Evolutionary conservation across 1,140 invertebrate genomes (phyloP), one percentile per base, ranked within the genome.

Genomic region (Cyclargus thomasi): DNA sequence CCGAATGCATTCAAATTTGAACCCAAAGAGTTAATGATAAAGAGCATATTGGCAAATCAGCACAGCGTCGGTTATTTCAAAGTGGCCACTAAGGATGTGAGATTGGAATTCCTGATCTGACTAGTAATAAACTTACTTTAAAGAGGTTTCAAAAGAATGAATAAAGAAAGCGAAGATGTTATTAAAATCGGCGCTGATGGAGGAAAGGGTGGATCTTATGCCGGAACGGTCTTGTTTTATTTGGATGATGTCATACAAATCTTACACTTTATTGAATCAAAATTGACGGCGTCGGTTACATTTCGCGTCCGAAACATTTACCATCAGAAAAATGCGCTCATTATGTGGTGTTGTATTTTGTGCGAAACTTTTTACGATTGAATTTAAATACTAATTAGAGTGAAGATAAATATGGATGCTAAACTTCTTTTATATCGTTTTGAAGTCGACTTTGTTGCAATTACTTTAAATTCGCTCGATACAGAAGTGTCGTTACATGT

Each of bases 121-220:
- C 83, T 86, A 86, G 84, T 79, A 88, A 88, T 88, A 88, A 88
- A 86, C 79, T 86, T 81, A 81, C 81, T 86, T 86, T 82, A 86
- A 86, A 83, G 80, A 79, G 80, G 83, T 86, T 82, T 86, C 82
- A 86, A 86, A 86, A 88, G 82, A 85, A 84, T 77, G 81, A 80
- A 86, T 86, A 85, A 85, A 86, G 81, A 85, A 83, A 82, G 70
- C 81, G 71, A 78, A 82, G 79, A 86, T 82, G 81, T 86, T 88
- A 86, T 86, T 85, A 84, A 88, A 86, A 84, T 82, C 74, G 69
- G 71, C 74, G 75, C 74, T 77, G 77, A 81, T 79, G 80, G 78
- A 82, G 83, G 79, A 82, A 83, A 81, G 78, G 80, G 82, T 80
- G 67, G 47, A 74, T 81, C 3, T 47, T 83, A 77, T 80, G 79